Base-by-base conservation (phyloP, 2,888 invertebrate species). In the Hemistola chrysoprasaria region DNA sequence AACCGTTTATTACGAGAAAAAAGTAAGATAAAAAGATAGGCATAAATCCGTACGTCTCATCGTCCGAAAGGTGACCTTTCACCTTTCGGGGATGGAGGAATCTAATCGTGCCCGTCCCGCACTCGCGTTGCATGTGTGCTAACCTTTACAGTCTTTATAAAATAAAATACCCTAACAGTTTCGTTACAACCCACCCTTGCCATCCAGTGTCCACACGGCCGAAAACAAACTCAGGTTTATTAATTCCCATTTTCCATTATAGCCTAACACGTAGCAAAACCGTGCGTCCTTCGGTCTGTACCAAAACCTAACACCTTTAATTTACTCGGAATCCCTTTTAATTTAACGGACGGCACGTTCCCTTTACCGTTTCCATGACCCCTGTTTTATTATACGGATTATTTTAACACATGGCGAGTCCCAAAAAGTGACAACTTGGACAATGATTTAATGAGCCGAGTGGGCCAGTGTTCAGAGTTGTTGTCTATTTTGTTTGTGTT, bases 311-410 rank as follows among this genome's bases (percentile, higher is more conserved):
- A 71, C 72, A 75, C 82, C 72, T 78, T 73, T 77, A 76, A 79
- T 78, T 78, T 75, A 71, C 61, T 61, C 53, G 42, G 68, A 76
- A 81, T 78, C 80, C 75, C 68, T 71, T 75, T 72, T 77, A 74
- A 81, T 79, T 75, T 73, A 53, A 69, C 63, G 47, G 59, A 62
- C 53, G 72, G 78, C 78, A 81, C 82, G 77, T 78, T 64, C 63
- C 62, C 56, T 65, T 62, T 43, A 47, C 52, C 48, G 45, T 52
- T 50, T 55, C 45, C 54, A 57, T 59, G 60, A 64, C 63, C 61
- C 59, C 50, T 55, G 56, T 65, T 72, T 71, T 72, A 76, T 73
- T 64, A 65, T 58, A 54, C 49, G 70, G 66, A 75, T 75, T 77
- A 76, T 73, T 71, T 72, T 69, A 72, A 69, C 66, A 69, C 59